Conservation (phyloP, 2,113 vertebrate species). For the Riparia riparia region DNA sequence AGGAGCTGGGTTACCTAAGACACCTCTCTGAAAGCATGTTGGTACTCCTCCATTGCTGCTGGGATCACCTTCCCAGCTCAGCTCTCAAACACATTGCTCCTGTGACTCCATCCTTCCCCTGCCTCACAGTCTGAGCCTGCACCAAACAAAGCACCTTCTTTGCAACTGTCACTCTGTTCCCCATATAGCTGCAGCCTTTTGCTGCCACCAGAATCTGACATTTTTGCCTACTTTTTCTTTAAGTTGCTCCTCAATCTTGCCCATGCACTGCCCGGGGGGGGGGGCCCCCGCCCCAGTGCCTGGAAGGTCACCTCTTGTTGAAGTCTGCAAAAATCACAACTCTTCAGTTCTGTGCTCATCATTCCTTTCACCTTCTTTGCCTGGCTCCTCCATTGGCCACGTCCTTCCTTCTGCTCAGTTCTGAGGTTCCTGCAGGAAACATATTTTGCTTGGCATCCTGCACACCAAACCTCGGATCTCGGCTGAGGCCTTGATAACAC, state of each 20-base stretch:
- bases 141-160: not conserved
- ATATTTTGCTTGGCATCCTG: not conserved
- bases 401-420: not conserved
- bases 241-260: not conserved
- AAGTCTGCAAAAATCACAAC: not conserved
- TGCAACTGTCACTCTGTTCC: not conserved
- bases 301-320: not conserved
- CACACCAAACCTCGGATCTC: not conserved
- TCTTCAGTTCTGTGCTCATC: not conserved
- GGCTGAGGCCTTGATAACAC: not conserved
- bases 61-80: not conserved
- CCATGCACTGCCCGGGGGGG: rapidly evolving
- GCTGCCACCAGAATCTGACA: not conserved
- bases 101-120: not conserved
- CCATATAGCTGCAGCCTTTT: not conserved
- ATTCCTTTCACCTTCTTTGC: not conserved
- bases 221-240: not conserved
- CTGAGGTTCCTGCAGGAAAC: not conserved
- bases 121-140: not conserved
- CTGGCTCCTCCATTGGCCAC: not conserved
- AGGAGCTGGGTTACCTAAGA: not conserved
- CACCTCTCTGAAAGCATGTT: not conserved
- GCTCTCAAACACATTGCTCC: not conserved
- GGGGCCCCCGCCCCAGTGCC: no score
- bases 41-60: not conserved